Percentiles rank a stretch among this genome's conserved stretches.
Evolutionary conservation across 1,140 invertebrate species (phyloP).

Genomic region (Lepidurus arcticus): DNA sequence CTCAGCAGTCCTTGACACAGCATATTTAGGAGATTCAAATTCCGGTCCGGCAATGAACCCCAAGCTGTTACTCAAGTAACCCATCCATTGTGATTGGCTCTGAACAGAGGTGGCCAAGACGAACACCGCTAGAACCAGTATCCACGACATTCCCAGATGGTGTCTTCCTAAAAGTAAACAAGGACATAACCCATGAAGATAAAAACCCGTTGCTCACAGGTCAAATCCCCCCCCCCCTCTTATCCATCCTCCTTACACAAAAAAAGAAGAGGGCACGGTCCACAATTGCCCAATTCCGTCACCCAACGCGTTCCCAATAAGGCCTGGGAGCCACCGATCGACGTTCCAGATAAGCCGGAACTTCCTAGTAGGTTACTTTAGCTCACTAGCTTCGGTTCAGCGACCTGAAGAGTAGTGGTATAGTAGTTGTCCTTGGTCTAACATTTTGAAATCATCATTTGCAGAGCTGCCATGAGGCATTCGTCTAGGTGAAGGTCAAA

Average conservation of each 20-base stretch:
- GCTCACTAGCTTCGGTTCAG: neutral
- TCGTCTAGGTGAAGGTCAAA: neutral
- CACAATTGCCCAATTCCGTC: no score
- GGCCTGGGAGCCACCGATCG: neutral
- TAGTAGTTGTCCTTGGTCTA: neutral
- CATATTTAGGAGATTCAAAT: conserved; percentile 3
- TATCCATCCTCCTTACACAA: no score
- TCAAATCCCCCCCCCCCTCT: no score
- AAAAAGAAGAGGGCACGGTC: no score
- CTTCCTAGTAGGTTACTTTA: neutral
- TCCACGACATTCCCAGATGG: neutral
- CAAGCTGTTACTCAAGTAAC: neutral
- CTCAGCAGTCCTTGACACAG: neutral
- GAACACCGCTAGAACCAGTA: neutral
- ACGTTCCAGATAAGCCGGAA: conserved; percentile 1
- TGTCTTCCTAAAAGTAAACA: neutral
- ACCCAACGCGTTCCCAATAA: no score
- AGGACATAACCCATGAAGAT: neutral
- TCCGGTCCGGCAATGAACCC: conserved; percentile 12
- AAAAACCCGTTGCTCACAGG: no score
- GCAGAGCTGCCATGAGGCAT: neutral
- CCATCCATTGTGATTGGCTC: neutral
- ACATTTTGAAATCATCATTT: neutral
- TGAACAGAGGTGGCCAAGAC: neutral
- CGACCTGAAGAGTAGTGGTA: neutral